phyloP scores from a whole-genome alignment of 2,888 invertebrate species.

The Sarcophaga rosellei region DNA sequence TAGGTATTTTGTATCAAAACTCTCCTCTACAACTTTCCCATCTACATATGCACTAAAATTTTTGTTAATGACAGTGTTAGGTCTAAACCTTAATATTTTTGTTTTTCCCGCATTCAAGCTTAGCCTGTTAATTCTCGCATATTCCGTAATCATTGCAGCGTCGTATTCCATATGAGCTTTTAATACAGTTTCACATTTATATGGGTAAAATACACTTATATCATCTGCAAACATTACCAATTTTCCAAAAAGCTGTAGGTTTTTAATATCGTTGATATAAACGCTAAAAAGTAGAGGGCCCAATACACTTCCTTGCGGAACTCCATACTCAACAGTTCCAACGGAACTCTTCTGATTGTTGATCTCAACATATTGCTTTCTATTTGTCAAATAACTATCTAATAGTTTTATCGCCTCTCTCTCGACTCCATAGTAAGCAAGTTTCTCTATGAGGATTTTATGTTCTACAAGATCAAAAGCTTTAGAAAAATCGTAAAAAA shows the following conservation, averaged over 20 bases:
- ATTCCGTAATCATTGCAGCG: neutral
- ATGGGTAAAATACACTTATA: neutral
- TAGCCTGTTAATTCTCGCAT: neutral
- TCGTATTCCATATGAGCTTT: too few relatives aligned
- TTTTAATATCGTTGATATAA: conserved; percentile 22
- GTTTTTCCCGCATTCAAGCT: too few relatives aligned
- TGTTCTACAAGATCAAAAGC: too few relatives aligned
- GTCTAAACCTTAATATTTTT: neutral
- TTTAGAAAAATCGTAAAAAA: conserved; percentile 9
- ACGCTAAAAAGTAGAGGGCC: conserved; percentile 2
- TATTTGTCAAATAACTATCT: neutral
- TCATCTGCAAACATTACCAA: neutral
- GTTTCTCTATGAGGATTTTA: neutral
- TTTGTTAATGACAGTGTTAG: neutral
- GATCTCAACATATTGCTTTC: neutral
- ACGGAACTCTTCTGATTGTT: neutral
- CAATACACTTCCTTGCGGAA: conserved; percentile 1
- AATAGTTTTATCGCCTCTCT: neutral
- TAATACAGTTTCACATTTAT: too few relatives aligned
- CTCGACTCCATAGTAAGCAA: neutral
- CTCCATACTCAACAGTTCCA: conserved; percentile 24
- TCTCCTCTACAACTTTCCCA: neutral
- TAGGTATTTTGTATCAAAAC: neutral
- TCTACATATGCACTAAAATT: conserved; percentile 1
- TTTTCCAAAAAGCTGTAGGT: neutral